Evolutionary conservation across 1,140 invertebrate genomes (phyloP).

Genomic region (Drosophila lini): DNA sequence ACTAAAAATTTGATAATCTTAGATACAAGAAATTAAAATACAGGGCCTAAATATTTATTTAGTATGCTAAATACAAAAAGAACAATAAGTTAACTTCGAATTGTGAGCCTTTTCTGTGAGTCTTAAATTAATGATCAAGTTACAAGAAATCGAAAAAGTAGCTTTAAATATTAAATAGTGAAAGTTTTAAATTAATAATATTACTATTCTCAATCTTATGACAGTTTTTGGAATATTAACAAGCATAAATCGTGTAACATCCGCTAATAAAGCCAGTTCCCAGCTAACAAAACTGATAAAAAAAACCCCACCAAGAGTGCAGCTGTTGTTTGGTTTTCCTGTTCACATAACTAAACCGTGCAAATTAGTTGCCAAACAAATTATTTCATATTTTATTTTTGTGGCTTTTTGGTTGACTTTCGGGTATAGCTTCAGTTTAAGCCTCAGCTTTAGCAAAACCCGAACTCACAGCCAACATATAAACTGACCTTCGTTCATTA

Average conservation of each 20-base stretch:
- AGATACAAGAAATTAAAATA: not conserved
- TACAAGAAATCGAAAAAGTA: too few relatives aligned
- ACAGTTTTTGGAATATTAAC: not conserved
- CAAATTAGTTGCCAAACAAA: conserved; percentile 66
- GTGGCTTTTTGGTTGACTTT: conserved; percentile 16
- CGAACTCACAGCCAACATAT: conserved; percentile 37
- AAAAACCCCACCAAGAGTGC: conserved; percentile 12
- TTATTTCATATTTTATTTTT: conserved; percentile 41
- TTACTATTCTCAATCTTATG: not conserved
- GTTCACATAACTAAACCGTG: conserved; percentile 57
- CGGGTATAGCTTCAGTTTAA: conserved; percentile 2
- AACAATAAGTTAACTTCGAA: not conserved
- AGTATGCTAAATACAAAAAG: not conserved
- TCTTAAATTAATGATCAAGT: too few relatives aligned
- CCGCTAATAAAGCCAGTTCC: conserved; percentile 14
- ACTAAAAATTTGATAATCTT: not conserved
- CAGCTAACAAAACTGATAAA: conserved; percentile 13
- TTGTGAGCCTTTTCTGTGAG: too few relatives aligned
- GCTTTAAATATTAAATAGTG: too few relatives aligned
- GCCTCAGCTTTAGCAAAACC: conserved; percentile 14
- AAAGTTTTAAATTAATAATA: too few relatives aligned
- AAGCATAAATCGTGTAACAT: conserved; percentile 8
- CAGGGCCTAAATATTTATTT: not conserved
- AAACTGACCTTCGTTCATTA: conserved; percentile 78
- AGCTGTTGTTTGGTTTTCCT: conserved; percentile 42